phyloP scores from a whole-genome alignment of 2,113 vertebrate species.

The Cisticola juncidis region DNA sequence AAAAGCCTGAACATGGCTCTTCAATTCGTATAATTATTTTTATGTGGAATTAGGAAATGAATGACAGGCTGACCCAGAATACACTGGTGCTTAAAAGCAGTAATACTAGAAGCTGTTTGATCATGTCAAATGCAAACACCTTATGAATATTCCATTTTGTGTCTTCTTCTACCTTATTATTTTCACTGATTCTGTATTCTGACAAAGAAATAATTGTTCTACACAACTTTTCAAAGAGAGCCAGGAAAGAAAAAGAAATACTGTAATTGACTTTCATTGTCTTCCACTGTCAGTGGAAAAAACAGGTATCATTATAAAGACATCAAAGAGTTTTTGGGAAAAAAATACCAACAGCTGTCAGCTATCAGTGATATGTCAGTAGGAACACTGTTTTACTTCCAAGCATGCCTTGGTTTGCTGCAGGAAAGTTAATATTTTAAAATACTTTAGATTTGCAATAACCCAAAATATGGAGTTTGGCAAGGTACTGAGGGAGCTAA shows the following conservation, averaged over 20 bases:
- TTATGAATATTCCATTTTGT: constrained; percentile 14
- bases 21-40: background rate
- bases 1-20: background rate
- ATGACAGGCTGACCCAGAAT: background rate
- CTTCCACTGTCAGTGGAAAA: background rate
- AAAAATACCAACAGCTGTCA: background rate
- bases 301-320: background rate
- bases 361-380: background rate
- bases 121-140: background rate
- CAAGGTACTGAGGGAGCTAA: background rate
- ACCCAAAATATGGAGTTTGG: background rate
- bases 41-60: background rate
- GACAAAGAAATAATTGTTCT: constrained; percentile 34
- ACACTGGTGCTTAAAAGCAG: background rate
- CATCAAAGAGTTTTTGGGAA: background rate
- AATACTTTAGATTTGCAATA: background rate
- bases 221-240: background rate
- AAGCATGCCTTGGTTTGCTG: background rate
- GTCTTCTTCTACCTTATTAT: background rate
- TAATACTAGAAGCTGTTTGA: background rate
- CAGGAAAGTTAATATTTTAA: background rate
- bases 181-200: background rate
- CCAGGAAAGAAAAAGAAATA: background rate
- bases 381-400: background rate
- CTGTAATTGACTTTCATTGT: background rate